Evolutionary conservation across 2,888 invertebrate genomes (phyloP).

Genomic region (Mesorhabditis spiculigera): DNA sequence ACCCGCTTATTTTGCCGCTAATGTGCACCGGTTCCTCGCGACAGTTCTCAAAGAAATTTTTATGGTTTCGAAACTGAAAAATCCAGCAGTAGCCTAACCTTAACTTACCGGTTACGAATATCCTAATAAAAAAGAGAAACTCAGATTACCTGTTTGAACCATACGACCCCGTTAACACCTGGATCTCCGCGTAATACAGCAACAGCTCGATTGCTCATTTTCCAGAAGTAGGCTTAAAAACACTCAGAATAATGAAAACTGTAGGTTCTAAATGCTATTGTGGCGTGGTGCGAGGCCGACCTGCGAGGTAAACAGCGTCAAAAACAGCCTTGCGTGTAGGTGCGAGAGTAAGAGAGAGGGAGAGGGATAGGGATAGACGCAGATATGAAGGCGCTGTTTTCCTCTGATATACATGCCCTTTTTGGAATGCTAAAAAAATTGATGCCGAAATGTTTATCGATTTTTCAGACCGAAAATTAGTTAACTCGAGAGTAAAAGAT

Average conservation of each 20-base stretch:
- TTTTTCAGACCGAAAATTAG: not conserved
- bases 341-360: too few relatives aligned
- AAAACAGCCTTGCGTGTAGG: too few relatives aligned
- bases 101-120: too few relatives aligned
- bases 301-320: too few relatives aligned
- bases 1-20: constrained; percentile 50
- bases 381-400: too few relatives aligned
- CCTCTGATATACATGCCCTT: too few relatives aligned
- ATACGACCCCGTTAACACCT: constrained; percentile 38
- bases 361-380: too few relatives aligned
- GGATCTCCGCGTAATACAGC: constrained; percentile 39
- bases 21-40: constrained; percentile 37
- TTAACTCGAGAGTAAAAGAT: not conserved
- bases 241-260: too few relatives aligned
- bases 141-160: constrained; percentile 41
- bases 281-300: too few relatives aligned
- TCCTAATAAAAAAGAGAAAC: not conserved
- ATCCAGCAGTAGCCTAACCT: not conserved
- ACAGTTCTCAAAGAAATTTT: constrained; percentile 26
- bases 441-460: too few relatives aligned
- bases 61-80: not conserved
- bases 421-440: too few relatives aligned
- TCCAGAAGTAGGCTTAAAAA: not conserved
- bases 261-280: too few relatives aligned
- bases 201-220: constrained; percentile 39